Percentiles rank a stretch among this genome's conserved stretches.
phyloP scores from a whole-genome alignment of 2,113 vertebrate genomes.

The Eleginops maclovinus region DNA sequence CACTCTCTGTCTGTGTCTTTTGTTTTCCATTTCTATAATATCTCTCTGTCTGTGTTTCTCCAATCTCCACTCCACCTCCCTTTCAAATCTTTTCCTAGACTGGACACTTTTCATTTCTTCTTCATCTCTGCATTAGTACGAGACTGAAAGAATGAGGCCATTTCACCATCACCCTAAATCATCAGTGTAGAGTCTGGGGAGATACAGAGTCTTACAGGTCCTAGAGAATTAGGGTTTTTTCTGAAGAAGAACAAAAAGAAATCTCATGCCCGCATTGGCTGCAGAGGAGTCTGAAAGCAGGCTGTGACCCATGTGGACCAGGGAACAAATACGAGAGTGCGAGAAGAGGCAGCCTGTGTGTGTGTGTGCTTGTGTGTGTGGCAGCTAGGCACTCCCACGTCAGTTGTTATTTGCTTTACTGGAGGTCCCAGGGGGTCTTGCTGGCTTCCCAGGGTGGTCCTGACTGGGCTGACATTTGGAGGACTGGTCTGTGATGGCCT shows the following conservation, averaged over 20 bases:
- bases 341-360: conserved; percentile 20
- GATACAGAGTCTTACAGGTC: conserved; percentile 39
- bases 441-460: conserved; percentile 67
- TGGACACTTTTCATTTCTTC: conserved; percentile 48
- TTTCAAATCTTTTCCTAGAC: conserved; percentile 28
- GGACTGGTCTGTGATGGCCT: conserved; percentile 68
- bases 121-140: conserved; percentile 41
- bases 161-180: conserved; percentile 52
- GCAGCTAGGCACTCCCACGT: conserved; percentile 51
- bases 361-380: conserved; percentile 22
- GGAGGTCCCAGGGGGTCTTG: conserved; percentile 63
- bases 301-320: conserved; percentile 31
- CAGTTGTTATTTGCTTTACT: conserved; percentile 67
- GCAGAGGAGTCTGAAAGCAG: conserved; percentile 23
- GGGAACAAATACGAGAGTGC: conserved; percentile 23
- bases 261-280: not conserved
- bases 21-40: conserved; percentile 48
- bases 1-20: conserved; percentile 29
- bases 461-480: conserved; percentile 76
- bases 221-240: conserved; percentile 10
- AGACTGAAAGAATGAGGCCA: conserved; percentile 76
- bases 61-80: conserved; percentile 20
- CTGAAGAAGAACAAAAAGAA: not conserved
- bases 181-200: conserved; percentile 27
- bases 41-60: conserved; percentile 35